Percentiles rank a stretch among this genome's conserved stretches.
Evolutionary conservation across 2,888 invertebrate species (phyloP).

Genomic region (Epiblema foenella): DNA sequence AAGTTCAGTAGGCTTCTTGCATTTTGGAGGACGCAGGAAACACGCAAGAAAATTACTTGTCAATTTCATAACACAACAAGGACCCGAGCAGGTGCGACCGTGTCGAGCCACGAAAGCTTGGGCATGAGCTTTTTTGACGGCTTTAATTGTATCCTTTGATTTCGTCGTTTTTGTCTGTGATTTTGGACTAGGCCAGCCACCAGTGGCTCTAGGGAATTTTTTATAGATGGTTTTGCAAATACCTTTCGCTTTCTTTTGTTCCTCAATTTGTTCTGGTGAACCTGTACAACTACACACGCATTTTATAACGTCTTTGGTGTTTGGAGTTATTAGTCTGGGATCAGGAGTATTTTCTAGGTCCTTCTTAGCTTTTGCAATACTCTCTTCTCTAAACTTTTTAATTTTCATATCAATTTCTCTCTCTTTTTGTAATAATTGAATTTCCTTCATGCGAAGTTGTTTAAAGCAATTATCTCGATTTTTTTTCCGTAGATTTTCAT

Average conservation of each 20-base stretch:
- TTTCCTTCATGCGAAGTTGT: slow-evolving; percentile 27
- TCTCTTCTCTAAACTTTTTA: slow-evolving; percentile 28
- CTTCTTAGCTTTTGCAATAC: slow-evolving; percentile 30
- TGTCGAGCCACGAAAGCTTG: not conserved
- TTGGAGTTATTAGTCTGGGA: slow-evolving; percentile 10
- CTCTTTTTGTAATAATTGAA: slow-evolving; percentile 20
- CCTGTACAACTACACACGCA: slow-evolving; percentile 26
- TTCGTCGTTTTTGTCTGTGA: not conserved
- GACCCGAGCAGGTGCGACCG: not conserved
- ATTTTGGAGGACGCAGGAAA: slow-evolving; percentile 7
- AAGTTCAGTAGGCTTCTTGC: slow-evolving; percentile 16
- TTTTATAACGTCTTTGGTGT: slow-evolving; percentile 15
- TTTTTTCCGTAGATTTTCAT: slow-evolving; percentile 12
- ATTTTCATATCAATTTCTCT: slow-evolving; percentile 27
- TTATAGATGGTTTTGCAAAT: slow-evolving; percentile 8
- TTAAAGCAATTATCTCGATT: slow-evolving; percentile 31
- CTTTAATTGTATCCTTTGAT: not conserved
- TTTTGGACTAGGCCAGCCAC: not conserved
- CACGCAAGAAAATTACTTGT: not conserved
- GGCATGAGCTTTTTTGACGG: not conserved
- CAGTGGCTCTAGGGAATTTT: not conserved
- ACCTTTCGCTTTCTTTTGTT: slow-evolving; percentile 2
- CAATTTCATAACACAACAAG: slow-evolving; percentile 20
- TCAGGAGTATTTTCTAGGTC: slow-evolving; percentile 24
- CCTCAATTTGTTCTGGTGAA: not conserved